These are phyloP conservation scores for Adelognathus sp. DNA, from an alignment of 2,888 invertebrate species.

Conservation along the genomic window DNA sequence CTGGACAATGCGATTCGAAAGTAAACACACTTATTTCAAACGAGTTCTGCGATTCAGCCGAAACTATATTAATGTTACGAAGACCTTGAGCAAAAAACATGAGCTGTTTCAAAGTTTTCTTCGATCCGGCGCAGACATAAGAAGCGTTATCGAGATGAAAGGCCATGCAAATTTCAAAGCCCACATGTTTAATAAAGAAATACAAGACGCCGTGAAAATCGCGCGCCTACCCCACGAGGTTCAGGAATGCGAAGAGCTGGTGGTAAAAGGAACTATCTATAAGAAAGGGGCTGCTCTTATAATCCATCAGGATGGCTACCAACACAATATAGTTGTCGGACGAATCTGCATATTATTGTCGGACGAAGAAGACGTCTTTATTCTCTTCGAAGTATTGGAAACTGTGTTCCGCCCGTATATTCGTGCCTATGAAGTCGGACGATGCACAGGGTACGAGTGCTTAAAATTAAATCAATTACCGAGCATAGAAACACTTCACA, in stretches of 20 bases:
- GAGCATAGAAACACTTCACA: constrained; percentile 48
- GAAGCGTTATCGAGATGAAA: constrained; percentile 18
- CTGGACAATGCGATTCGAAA: constrained; percentile 62
- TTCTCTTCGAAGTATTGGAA: constrained; percentile 39
- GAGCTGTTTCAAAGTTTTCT: constrained; percentile 50
- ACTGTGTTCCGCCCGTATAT: constrained; percentile 27
- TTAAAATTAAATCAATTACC: constrained; percentile 37
- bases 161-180: background rate
- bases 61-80: constrained; percentile 60
- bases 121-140: constrained; percentile 43
- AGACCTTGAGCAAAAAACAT: constrained; percentile 45
- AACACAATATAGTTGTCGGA: constrained; percentile 38
- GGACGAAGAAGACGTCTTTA: constrained; percentile 36
- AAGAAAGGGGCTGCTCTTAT: constrained; percentile 40
- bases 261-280: constrained; percentile 33
- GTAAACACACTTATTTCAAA: constrained; percentile 64
- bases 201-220: constrained; percentile 11
- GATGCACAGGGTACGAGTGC: constrained; percentile 32
- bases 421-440: constrained; percentile 31
- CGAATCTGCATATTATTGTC: constrained; percentile 30
- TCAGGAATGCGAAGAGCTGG: constrained; percentile 31
- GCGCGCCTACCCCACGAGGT: no score
- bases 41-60: constrained; percentile 26
- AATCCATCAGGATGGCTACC: constrained; percentile 27
- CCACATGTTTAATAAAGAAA: constrained; percentile 21